Percentiles rank a stretch among this genome's conserved stretches.
phyloP scores from a whole-genome alignment of 2,888 invertebrate genomes.

The Daptonema setosum region DNA sequence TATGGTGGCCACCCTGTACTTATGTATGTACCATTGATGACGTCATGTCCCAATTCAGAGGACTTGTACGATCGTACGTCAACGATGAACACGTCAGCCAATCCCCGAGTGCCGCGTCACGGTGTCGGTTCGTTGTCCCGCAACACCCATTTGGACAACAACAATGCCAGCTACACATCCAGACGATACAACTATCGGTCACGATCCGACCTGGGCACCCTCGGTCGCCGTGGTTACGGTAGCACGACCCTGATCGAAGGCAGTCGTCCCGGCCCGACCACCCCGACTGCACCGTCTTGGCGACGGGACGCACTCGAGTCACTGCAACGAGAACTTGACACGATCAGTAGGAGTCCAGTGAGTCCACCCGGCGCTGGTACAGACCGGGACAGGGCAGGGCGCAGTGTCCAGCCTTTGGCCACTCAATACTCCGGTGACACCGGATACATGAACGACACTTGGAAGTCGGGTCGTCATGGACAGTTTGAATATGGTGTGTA shows the following conservation, averaged over 20 bases:
- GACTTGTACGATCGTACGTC: background rate
- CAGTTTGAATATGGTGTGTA: background rate
- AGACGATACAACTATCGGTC: conserved; percentile 25
- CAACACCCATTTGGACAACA: background rate
- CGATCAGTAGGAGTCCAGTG: conserved; percentile 19
- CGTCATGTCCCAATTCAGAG: too few species aligned
- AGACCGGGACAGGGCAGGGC: background rate
- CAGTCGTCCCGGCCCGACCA: conserved; percentile 22
- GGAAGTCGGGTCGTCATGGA: background rate
- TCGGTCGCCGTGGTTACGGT: conserved; percentile 21
- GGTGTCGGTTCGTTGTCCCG: background rate
- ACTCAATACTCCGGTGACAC: conserved; percentile 15
- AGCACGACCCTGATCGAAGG: conserved; percentile 26
- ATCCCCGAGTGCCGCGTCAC: too few species aligned
- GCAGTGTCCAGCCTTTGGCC: conserved; percentile 13
- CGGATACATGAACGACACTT: conserved; percentile 20
- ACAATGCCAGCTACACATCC: background rate
- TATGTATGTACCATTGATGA: too few species aligned
- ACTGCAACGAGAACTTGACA: conserved; percentile 25
- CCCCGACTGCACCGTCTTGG: conserved; percentile 20
- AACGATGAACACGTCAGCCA: background rate
- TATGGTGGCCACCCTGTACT: too few species aligned
- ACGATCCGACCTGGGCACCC: conserved; percentile 19
- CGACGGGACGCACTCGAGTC: conserved; percentile 24
- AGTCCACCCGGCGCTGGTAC: background rate